Conservation (phyloP, 2,888 invertebrate species). For the Xestia c-nigrum region DNA sequence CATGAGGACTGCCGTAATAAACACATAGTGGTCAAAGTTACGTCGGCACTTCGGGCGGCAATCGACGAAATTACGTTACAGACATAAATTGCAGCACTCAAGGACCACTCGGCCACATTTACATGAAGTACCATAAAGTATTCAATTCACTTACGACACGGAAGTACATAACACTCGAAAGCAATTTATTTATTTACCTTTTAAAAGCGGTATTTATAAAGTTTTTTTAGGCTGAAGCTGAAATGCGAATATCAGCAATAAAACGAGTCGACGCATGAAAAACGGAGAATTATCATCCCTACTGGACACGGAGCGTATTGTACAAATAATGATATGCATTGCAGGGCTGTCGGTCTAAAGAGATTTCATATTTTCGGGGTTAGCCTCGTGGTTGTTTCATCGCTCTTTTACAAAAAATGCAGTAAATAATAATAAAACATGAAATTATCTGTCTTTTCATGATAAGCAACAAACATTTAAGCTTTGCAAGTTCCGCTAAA, state of each 20-base stretch:
- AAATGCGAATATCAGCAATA: constrained; percentile 4
- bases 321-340: constrained; percentile 41
- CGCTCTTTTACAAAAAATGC: neutral
- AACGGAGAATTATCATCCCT: constrained; percentile 29
- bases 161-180: constrained; percentile 29
- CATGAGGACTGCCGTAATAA: neutral
- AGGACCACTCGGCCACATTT: constrained; percentile 49
- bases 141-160: constrained; percentile 52
- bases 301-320: constrained; percentile 21
- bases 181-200: constrained; percentile 37
- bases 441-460: neutral
- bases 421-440: neutral
- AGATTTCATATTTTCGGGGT: neutral
- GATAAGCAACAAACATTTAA: neutral
- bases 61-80: constrained; percentile 55
- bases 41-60: constrained; percentile 34
- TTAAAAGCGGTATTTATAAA: constrained; percentile 19
- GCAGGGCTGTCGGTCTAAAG: constrained; percentile 11
- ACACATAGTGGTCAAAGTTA: constrained; percentile 21
- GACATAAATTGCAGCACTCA: constrained; percentile 53
- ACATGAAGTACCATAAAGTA: constrained; percentile 43
- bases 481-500: neutral
- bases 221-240: constrained; percentile 9
- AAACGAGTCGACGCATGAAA: constrained; percentile 4
- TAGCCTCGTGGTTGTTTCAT: neutral